Percentiles rank a stretch among this genome's conserved stretches.
phyloP scores from a whole-genome alignment of 1,140 invertebrate genomes.

The Steinernema khuongi region DNA sequence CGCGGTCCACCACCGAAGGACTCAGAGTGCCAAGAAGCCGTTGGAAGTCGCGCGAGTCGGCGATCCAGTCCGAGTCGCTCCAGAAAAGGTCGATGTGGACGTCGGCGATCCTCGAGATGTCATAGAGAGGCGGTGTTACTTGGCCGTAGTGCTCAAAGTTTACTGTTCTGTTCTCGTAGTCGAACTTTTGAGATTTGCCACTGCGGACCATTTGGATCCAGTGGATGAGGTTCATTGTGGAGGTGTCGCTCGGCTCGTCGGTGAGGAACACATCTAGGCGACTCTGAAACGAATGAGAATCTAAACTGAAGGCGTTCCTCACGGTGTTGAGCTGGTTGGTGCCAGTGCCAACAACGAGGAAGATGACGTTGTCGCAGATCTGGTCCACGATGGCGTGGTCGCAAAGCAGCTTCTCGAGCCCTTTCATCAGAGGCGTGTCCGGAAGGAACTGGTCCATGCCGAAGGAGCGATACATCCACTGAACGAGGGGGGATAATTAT shows the following conservation, averaged over 20 bases:
- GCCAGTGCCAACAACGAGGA: slow-evolving; percentile 30
- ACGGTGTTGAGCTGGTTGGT: slow-evolving; percentile 24
- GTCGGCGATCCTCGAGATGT: slow-evolving; percentile 21
- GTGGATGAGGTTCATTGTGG: slow-evolving; percentile 70
- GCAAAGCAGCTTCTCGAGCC: slow-evolving; percentile 21
- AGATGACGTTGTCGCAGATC: slow-evolving; percentile 33
- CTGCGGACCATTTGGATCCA: slow-evolving; percentile 60
- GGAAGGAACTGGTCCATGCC: slow-evolving; percentile 33
- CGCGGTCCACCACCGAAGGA: too few species aligned
- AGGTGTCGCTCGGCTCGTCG: slow-evolving; percentile 76
- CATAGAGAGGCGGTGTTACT: slow-evolving; percentile 26
- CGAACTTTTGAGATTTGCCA: slow-evolving; percentile 26
- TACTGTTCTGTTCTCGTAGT: slow-evolving; percentile 10
- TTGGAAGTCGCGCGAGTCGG: neutral
- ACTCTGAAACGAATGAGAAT: slow-evolving; percentile 62
- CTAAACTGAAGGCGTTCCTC: neutral
- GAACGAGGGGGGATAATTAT: neutral
- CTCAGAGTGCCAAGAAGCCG: too few species aligned
- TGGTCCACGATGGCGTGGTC: slow-evolving; percentile 24
- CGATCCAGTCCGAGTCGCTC: neutral
- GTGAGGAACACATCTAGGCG: slow-evolving; percentile 70
- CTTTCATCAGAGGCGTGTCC: slow-evolving; percentile 26
- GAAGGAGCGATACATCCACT: slow-evolving; percentile 1
- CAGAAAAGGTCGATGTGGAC: slow-evolving; percentile 21
- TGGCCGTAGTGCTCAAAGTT: slow-evolving; percentile 26